phyloP scores from a whole-genome alignment of 1,140 invertebrate genomes.

The Penaeus vannamei region DNA sequence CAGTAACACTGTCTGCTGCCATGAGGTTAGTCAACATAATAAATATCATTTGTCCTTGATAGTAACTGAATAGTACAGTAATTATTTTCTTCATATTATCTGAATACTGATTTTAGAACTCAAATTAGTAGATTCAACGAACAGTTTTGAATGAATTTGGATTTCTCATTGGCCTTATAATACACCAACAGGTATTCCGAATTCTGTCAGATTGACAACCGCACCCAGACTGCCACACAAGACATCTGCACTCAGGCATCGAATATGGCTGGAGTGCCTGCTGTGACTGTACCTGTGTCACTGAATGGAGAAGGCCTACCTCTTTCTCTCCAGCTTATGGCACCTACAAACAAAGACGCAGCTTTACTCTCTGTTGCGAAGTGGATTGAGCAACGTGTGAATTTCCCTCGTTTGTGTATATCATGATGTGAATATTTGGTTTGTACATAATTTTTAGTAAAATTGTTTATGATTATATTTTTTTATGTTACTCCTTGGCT shows the following conservation, averaged over 20 bases:
- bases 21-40: too few relatives aligned
- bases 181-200: conserved; percentile 87
- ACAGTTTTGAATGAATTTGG: too few relatives aligned
- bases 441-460: too few relatives aligned
- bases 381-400: conserved; percentile 84
- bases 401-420: conserved; percentile 74
- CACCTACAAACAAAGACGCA: conserved; percentile 73
- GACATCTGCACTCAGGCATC: conserved; percentile 96
- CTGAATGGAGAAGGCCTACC: conserved; percentile 86
- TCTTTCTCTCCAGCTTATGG: conserved; percentile 94
- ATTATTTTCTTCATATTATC: too few relatives aligned
- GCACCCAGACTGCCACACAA: conserved; percentile 88
- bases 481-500: too few relatives aligned
- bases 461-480: too few relatives aligned
- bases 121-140: too few relatives aligned
- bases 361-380: conserved; percentile 84
- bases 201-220: conserved; percentile 84
- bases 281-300: conserved; percentile 88
- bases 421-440: neutral
- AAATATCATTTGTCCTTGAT: too few relatives aligned
- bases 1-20: conserved; percentile 83
- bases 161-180: too few relatives aligned
- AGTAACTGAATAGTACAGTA: too few relatives aligned
- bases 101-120: too few relatives aligned
- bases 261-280: conserved; percentile 96